A percentile compares a stretch with the other conserved stretches of the same genome.
These are phyloP conservation scores for Apis florea DNA, from an alignment of 1,140 invertebrate species.

Conservation along the genomic window DNA sequence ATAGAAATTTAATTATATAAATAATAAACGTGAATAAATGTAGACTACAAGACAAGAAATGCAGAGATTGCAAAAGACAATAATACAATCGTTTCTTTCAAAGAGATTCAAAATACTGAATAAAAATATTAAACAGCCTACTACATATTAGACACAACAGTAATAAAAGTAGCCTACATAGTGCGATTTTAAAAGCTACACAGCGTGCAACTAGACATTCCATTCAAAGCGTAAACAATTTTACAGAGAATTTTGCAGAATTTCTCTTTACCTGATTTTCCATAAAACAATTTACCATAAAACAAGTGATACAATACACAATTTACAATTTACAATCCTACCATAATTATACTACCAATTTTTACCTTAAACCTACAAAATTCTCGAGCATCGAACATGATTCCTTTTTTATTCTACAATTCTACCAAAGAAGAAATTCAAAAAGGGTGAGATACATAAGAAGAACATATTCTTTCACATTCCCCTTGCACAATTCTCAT, in stretches of 20 bases:
- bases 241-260: slow-evolving; percentile 8
- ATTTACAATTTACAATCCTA: background rate
- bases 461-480: background rate
- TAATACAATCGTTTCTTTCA: background rate
- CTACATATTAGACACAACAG: slow-evolving; percentile 20
- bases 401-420: background rate
- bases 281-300: no score
- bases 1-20: slow-evolving; percentile 3
- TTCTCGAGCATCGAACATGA: background rate
- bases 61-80: background rate
- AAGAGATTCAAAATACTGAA: background rate
- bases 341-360: background rate
- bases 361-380: slow-evolving; percentile 1
- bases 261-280: no score
- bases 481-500: background rate
- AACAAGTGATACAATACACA: background rate
- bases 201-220: slow-evolving; percentile 2
- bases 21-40: background rate
- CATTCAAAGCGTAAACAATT: background rate
- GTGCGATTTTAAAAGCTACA: slow-evolving; percentile 9
- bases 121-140: slow-evolving; percentile 21
- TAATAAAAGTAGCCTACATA: background rate
- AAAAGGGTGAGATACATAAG: background rate
- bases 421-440: background rate
- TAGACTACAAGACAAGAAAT: no score